Conservation (phyloP, 30 jellyfish, hydroid and myxozoan species). For the Chrysaora quinquecirrha region DNA sequence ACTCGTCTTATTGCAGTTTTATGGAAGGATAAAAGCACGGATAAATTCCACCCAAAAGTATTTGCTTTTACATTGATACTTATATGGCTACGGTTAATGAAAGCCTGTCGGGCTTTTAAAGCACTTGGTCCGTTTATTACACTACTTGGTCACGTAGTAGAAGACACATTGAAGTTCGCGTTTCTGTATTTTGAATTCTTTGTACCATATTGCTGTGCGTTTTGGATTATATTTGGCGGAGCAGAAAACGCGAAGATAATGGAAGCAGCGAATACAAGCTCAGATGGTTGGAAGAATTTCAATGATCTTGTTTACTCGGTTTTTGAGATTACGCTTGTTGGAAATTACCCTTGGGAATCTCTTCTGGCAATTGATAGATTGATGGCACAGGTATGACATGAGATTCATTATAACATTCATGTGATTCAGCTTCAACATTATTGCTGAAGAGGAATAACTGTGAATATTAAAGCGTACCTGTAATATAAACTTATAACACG, state of each 20-base stretch:
- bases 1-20: conserved; percentile 80
- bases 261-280: conserved; percentile 72
- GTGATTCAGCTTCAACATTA: no score
- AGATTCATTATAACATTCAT: no score
- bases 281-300: conserved; percentile 82
- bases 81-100: conserved; percentile 96
- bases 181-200: conserved; percentile 95
- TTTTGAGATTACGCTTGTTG: conserved; percentile 93
- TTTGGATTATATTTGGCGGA: conserved; percentile 99
- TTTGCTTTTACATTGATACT: conserved; percentile 88
- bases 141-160: conserved; percentile 96
- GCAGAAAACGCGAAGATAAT: conserved; percentile 74
- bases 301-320: conserved; percentile 94
- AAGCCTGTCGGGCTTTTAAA: conserved; percentile 89
- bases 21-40: conserved; percentile 49
- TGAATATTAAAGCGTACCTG: no score
- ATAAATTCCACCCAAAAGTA: conserved; percentile 79
- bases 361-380: conserved; percentile 86
- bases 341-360: conserved; percentile 86
- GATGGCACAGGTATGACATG: conserved; percentile 92
- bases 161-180: conserved; percentile 94
- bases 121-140: conserved; percentile 99
- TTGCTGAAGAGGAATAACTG: no score
- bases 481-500: no score
- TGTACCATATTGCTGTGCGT: conserved; percentile 98